Conservation (phyloP, 2,797 vertebrate species). For the Helarctos malayanus region DNA sequence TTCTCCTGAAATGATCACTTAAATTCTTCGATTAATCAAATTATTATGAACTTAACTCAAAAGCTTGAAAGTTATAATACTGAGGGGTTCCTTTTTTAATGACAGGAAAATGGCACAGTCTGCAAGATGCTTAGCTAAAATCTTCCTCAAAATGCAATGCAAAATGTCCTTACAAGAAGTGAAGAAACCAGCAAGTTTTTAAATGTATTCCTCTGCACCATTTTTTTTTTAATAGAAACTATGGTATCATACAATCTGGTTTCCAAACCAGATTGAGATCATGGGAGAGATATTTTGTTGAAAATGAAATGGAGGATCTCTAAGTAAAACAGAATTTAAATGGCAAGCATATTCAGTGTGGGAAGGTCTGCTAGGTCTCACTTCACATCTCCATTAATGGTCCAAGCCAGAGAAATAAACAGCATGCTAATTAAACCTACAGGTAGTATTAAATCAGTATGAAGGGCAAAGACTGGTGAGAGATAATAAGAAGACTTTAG, state of each 20-base stretch:
- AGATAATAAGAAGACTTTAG: constrained; percentile 38
- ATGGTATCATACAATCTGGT: background rate
- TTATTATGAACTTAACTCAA: background rate
- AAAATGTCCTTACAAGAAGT: background rate
- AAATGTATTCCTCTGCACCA: background rate
- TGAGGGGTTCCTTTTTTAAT: background rate
- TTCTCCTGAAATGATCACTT: background rate
- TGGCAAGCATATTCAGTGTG: constrained; percentile 34
- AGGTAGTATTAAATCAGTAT: constrained; percentile 58
- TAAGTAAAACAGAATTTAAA: constrained; percentile 53
- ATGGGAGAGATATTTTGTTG: background rate
- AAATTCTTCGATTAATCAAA: background rate
- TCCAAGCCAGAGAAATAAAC: constrained; percentile 71
- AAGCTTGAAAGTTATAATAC: background rate
- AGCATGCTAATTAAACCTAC: constrained; percentile 79
- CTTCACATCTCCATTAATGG: constrained; percentile 70
- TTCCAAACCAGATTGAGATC: background rate
- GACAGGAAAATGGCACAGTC: background rate
- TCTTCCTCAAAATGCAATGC: background rate
- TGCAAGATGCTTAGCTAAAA: constrained; percentile 3
- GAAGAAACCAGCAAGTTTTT: background rate
- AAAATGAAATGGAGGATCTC: constrained; percentile 10
- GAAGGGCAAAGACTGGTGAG: background rate
- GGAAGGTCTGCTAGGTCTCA: constrained; percentile 41
- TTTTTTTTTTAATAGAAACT: background rate